Evolutionary conservation across 2,113 vertebrate species (phyloP), one percentile per base, ranked within the genome.

Genomic region (Coregonus clupeaformis): DNA sequence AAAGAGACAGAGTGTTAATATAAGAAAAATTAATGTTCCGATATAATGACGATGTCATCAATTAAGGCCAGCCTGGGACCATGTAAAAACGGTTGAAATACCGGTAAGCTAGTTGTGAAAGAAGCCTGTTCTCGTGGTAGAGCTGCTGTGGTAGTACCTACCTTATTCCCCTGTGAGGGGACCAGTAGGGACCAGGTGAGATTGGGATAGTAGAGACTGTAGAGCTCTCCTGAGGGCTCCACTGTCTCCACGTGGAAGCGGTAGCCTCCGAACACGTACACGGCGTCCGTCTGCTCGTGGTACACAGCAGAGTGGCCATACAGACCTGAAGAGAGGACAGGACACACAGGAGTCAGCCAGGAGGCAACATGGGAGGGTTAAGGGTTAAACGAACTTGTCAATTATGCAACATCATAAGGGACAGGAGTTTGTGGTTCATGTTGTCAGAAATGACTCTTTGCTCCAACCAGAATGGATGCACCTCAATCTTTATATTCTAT

Each of bases 211-310:
- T 95, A 95, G 57, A 97, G 84, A 71, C 94, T 95, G 80, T 97
- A 97, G 9, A 97, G 95, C 67, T 97, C 96, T 0, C 93, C 92
- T 18, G 96, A 97, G 0, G 95, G 93, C 36, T 95, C 95, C 1
- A 97, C 96, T n/a, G 94, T 89, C 82, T 97, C 96, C 36, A 97
- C 95, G 0, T 97, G 95, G 76, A 97, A 97, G 57, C 96, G 95
- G 73, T 96, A 96, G 27, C 96, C 96, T n/a, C 96, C 96, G 59
- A 97, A 97, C 25, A 97, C 94, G 1, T 96, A 97, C 62, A 97
- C 82, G 1, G 96, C 94, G 78, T 97, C 95, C 0, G 96, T 97
- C 79, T 92, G 93, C 82, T 96, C 93, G 2, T 97, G 95, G 84
- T 97, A 97, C 16, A 96, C 94, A 0, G 96, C 94, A 0, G 96